These are phyloP conservation scores for Caenorhabditis afra DNA, from an alignment of 2,888 invertebrate genomes.

Conservation along the genomic window DNA sequence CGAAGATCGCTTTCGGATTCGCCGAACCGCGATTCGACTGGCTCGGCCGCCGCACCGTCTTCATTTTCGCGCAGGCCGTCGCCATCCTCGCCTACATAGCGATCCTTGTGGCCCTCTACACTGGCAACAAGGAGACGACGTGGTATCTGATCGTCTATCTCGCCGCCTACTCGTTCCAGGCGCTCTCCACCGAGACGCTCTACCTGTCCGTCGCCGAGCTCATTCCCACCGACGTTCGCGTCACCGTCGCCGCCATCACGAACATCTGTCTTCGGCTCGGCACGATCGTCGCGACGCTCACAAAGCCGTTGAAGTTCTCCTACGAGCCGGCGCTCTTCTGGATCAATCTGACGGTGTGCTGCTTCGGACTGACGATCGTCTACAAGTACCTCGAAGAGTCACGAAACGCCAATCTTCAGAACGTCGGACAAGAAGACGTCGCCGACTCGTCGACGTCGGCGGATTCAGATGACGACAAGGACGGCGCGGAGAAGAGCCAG, in stretches of 20 bases:
- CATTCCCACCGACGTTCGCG: slow-evolving; percentile 53
- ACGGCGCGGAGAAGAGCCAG: too few relatives aligned
- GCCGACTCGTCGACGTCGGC: too few relatives aligned
- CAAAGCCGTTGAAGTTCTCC: slow-evolving; percentile 48
- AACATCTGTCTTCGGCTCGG: slow-evolving; percentile 48
- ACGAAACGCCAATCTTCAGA: slow-evolving; percentile 37
- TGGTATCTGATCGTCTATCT: slow-evolving; percentile 51
- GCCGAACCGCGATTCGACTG: slow-evolving; percentile 48
- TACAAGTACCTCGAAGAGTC: slow-evolving; percentile 45
- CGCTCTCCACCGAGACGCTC: slow-evolving; percentile 43
- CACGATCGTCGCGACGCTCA: slow-evolving; percentile 43
- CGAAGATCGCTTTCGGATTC: slow-evolving; percentile 53
- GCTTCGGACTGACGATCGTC: slow-evolving; percentile 36
- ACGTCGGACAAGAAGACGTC: slow-evolving; percentile 44
- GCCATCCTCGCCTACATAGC: slow-evolving; percentile 41
- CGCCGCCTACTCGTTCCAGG: slow-evolving; percentile 46
- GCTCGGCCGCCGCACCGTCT: slow-evolving; percentile 42
- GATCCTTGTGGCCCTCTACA: slow-evolving; percentile 35
- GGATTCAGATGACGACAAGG: too few relatives aligned
- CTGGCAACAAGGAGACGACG: slow-evolving; percentile 38
- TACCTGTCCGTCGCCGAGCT: slow-evolving; percentile 50
- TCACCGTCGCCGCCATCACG: slow-evolving; percentile 44
- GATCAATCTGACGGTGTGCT: slow-evolving; percentile 45
- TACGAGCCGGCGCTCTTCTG: slow-evolving; percentile 48
- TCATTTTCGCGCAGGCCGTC: slow-evolving; percentile 33